Base-by-base conservation (phyloP, 1,140 invertebrate genomes). In the Cyclargus thomasi region DNA sequence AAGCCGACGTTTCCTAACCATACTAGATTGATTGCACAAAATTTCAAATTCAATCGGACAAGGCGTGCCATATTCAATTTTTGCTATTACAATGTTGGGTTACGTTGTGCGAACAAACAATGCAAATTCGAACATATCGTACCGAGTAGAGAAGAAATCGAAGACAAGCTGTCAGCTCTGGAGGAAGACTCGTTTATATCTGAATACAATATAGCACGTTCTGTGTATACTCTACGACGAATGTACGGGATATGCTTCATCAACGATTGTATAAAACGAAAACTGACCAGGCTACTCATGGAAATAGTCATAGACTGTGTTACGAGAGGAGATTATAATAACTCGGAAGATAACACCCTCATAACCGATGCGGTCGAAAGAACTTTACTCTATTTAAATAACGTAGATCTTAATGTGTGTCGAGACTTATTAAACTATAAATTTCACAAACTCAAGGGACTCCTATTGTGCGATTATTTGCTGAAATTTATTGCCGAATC, bases 251-350 rank as follows among this genome's bases (percentile, higher is more conserved):
- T 76, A 0, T 76, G 62, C 11, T 87, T 78, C 47, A 67, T 86
- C 0, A 67, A 79, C 6, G 85, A 86, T 20, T 79, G 80, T 35
- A 74, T 72, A 1, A 67, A 70, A 16, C 70, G 85, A 0, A 62
- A 80, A 8, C 62, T 82, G 6, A 70, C 77, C 5, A 75, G 74
- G 62, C 67, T 79, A 1, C 55, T 86, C 6, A 65, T 88, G 0
- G 81, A 86, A 71, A 85, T 87, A 70, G 74, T 77, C 0, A 76
- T 82, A 64, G 78, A 83, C 39, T 79, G 78, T 65, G 55, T 80
- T 0, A 63, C 53, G 1, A 80, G 71, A 62, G 65, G 55, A 0
- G 71, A 69, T 11, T 14, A 59, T 0, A 71, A 68, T 0, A 64
- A 14, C 0, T 62, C 36, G 8, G 68, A 73, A 53, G 77, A 86